phyloP scores from a whole-genome alignment of 1,140 invertebrate genomes.

The Arctopsyche grandis region DNA sequence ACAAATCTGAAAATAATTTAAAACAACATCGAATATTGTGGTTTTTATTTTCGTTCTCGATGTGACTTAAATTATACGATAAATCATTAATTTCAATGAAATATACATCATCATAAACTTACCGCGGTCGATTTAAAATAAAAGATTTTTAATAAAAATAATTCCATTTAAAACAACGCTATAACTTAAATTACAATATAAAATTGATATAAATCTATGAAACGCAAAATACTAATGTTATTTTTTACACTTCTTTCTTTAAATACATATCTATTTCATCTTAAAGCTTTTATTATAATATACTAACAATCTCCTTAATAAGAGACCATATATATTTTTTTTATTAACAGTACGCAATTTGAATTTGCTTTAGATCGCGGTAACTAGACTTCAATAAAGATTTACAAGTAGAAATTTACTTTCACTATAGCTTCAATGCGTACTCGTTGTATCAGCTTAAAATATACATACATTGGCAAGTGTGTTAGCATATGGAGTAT shows the following conservation, averaged over 20 bases:
- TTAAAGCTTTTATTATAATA: slow-evolving; percentile 25
- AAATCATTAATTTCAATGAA: neutral
- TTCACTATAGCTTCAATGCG: slow-evolving; percentile 5
- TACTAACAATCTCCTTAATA: neutral
- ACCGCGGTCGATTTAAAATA: slow-evolving; percentile 4
- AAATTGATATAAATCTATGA: slow-evolving; percentile 24
- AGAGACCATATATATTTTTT: neutral
- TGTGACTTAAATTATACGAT: neutral
- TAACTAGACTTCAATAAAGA: slow-evolving; percentile 22
- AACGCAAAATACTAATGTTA: slow-evolving; percentile 26
- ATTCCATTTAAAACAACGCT: slow-evolving; percentile 19
- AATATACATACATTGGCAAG: slow-evolving; percentile 18
- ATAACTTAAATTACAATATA: slow-evolving; percentile 16
- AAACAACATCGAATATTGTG: slow-evolving; percentile 15
- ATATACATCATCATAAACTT: slow-evolving; percentile 6
- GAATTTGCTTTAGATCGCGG: slow-evolving; percentile 5
- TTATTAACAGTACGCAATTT: slow-evolving; percentile 17
- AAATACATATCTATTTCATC: slow-evolving; percentile 21
- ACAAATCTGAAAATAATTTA: slow-evolving; percentile 11
- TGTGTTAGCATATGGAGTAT: neutral
- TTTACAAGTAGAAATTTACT: neutral
- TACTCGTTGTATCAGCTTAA: slow-evolving; percentile 12
- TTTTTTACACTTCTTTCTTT: slow-evolving; percentile 7
- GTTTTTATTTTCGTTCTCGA: neutral
- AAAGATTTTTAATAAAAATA: slow-evolving; percentile 1